Evolutionary conservation across 2,113 vertebrate species (phyloP), one percentile per base, ranked within the genome.

Genomic region (Numida meleagris): DNA sequence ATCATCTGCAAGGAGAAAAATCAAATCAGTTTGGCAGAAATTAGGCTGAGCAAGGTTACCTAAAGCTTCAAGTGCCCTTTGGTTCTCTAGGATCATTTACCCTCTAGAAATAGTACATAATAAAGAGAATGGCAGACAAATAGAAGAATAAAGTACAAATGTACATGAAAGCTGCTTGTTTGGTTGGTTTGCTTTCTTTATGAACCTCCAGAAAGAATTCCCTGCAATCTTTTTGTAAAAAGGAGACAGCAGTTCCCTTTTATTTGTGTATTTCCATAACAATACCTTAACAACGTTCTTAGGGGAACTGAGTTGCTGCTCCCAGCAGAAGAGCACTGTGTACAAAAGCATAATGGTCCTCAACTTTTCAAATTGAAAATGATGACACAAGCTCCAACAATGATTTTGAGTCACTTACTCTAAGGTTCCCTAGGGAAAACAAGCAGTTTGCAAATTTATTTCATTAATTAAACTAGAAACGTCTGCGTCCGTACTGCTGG

Each of bases 141-240:
- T n/a, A n/a, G n/a, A n/a, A n/a, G 31, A 62, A 62, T 48, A 29
- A 27, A 16, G n/a, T 3, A 31, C 27, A 25, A 0, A 0, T 43
- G 34, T 33, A 27, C 0, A 6, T 4, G 34, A 38, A 29, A 76
- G 21, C 14, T 66, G 16, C 19, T 71, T 66, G 3, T 51, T 84
- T 27, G 48, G n/a, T 66, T 72, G 9, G 57, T 57, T 33, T 21
- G 4, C 9, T 88, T 70, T 61, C 42, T 33, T 58, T 38, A 55
- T 8, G 2, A 23, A 36, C 29, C 15, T 70, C 40, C 40, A 73
- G 20, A 43, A 84, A 65, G 27, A 33, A 3, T 55, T 82, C 40
- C 73, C 33, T 65, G 33, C 15, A 65, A 87, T 8, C 12, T 43
- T 74, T 73, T 46, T 10, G 4, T 55, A 85, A 86, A 36, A n/a